Conservation (phyloP, 1,140 invertebrate genomes). For the Dendroctonus valens region DNA sequence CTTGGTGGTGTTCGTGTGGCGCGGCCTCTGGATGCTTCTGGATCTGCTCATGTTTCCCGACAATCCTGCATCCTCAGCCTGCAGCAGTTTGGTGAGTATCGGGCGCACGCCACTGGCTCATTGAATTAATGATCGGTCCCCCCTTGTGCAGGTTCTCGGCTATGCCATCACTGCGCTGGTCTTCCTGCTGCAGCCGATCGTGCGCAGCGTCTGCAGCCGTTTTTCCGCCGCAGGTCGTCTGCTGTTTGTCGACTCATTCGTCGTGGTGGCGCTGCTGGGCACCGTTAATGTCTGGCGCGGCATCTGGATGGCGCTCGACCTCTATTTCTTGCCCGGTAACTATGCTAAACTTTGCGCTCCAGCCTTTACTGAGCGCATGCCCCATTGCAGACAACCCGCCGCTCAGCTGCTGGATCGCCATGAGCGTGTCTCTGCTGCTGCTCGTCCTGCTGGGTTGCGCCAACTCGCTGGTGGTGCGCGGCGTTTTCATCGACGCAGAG, state of each 20-base stretch:
- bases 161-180: slow-evolving; percentile 69
- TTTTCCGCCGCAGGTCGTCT: slow-evolving; percentile 65
- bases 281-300: slow-evolving; percentile 86
- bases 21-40: slow-evolving; percentile 77
- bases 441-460: slow-evolving; percentile 78
- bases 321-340: slow-evolving; percentile 73
- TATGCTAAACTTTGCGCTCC: neutral
- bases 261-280: slow-evolving; percentile 73
- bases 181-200: slow-evolving; percentile 69
- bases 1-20: slow-evolving; percentile 83
- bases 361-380: neutral
- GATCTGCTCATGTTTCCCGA: slow-evolving; percentile 76
- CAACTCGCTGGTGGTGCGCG: slow-evolving; percentile 78
- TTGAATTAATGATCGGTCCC: too few relatives aligned
- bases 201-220: slow-evolving; percentile 65
- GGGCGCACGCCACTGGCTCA: too few relatives aligned
- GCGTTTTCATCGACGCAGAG: slow-evolving; percentile 81
- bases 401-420: slow-evolving; percentile 75
- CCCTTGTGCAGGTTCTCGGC: slow-evolving; percentile 65
- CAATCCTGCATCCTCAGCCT: slow-evolving; percentile 59
- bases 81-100: slow-evolving; percentile 71
- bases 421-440: slow-evolving; percentile 68
- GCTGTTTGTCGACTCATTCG: slow-evolving; percentile 70
- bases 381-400: slow-evolving; percentile 60
- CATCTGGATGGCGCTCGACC: slow-evolving; percentile 75